Percentiles rank a stretch among this genome's conserved stretches.
Conservation (phyloP, 2,888 invertebrate species). For the Branchellion lobata region DNA sequence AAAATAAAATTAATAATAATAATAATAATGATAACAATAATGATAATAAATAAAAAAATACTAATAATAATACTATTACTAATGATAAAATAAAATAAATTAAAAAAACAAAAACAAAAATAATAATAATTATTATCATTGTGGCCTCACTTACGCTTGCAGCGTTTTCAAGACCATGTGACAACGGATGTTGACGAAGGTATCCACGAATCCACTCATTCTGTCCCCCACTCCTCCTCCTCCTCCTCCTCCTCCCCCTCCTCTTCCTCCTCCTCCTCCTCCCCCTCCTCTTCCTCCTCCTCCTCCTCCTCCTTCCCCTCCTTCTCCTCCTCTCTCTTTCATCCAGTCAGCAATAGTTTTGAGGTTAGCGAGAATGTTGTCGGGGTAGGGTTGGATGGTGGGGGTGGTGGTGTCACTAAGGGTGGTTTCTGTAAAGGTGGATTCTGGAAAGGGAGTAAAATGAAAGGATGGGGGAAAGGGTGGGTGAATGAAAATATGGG, state of each 20-base stretch:
- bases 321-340: slow-evolving; percentile 20
- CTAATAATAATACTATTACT: too few relatives aligned
- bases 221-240: slow-evolving; percentile 11
- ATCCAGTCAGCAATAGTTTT: neutral
- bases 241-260: slow-evolving; percentile 4
- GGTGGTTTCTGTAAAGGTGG: neutral
- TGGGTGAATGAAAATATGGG: neutral
- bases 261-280: slow-evolving; percentile 23
- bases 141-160: neutral
- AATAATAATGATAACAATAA: too few relatives aligned
- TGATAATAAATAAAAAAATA: too few relatives aligned
- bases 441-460: neutral
- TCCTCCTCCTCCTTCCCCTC: slow-evolving; percentile 31
- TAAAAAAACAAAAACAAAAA: too few relatives aligned
- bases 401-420: too few relatives aligned
- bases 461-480: neutral
- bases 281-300: slow-evolving; percentile 17
- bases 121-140: too few relatives aligned
- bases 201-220: neutral
- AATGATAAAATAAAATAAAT: too few relatives aligned
- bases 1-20: too few relatives aligned
- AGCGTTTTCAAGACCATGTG: slow-evolving; percentile 3
- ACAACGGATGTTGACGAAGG: neutral
- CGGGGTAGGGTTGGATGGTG: too few relatives aligned
- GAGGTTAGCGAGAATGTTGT: too few relatives aligned